These are phyloP conservation scores for Periophthalmus magnuspinnatus DNA, from an alignment of 2,797 vertebrate genomes.

Conservation along the genomic window DNA sequence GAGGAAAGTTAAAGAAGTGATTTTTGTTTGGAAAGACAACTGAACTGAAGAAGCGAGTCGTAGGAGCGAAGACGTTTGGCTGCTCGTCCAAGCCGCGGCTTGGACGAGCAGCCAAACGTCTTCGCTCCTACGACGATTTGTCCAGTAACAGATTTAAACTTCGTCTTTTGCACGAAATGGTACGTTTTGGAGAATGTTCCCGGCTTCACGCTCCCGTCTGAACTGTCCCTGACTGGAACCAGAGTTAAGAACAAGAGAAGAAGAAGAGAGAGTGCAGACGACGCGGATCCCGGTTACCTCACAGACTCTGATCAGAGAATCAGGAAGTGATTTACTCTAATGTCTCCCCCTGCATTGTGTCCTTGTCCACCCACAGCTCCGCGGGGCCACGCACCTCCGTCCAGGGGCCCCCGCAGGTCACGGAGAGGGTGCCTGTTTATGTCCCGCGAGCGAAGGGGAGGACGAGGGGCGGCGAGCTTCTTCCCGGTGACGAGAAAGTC, in stretches of 20 bases:
- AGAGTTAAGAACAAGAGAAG: constrained; percentile 42
- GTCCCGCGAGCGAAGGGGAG: constrained; percentile 31
- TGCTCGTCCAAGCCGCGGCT: too few species aligned
- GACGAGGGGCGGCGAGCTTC: constrained; percentile 37
- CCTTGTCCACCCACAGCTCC: constrained; percentile 66
- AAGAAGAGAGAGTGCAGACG: constrained; percentile 52
- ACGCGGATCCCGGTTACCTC: constrained; percentile 60
- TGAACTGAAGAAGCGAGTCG: too few species aligned
- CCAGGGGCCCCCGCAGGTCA: constrained; percentile 57
- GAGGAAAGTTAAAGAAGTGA: too few species aligned
- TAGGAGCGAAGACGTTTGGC: too few species aligned
- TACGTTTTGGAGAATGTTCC: too few species aligned
- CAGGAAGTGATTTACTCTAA: constrained; percentile 75
- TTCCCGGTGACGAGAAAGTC: constrained; percentile 66
- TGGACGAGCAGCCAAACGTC: too few species aligned
- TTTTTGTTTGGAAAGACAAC: too few species aligned
- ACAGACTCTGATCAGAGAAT: constrained; percentile 60
- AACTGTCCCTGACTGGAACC: too few species aligned
- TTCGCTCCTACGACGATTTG: too few species aligned
- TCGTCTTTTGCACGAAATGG: too few species aligned
- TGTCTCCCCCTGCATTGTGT: constrained; percentile 74
- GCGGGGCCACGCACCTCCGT: constrained; percentile 49
- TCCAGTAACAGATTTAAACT: too few species aligned
- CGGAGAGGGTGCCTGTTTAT: constrained; percentile 34
- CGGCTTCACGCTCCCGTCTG: too few species aligned